Percentiles rank a stretch among this genome's conserved stretches.
phyloP scores from a whole-genome alignment of 2,113 vertebrate genomes.

The Dicaeum eximium region DNA sequence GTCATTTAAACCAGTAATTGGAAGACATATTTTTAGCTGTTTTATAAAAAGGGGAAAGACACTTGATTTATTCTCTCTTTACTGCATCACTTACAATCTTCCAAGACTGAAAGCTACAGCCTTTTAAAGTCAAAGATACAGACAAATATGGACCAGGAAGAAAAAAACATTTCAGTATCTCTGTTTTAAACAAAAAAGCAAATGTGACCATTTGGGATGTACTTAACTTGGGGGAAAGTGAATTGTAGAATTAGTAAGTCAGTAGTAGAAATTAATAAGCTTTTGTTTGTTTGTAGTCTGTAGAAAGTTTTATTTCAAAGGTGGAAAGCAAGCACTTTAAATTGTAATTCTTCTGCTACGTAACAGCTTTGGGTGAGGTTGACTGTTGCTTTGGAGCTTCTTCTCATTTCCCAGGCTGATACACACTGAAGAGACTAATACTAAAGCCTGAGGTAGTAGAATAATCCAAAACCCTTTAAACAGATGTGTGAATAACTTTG shows the following conservation, averaged over 20 bases:
- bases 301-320: background rate
- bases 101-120: background rate
- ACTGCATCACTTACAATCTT: background rate
- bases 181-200: background rate
- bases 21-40: background rate
- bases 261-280: background rate
- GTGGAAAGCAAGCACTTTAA: background rate
- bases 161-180: background rate
- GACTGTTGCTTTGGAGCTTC: background rate
- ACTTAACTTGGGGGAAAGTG: background rate
- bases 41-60: background rate
- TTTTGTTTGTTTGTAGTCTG: background rate
- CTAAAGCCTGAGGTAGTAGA: background rate
- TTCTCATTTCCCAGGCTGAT: background rate
- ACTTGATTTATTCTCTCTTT: background rate
- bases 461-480: background rate
- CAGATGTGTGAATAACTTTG: background rate
- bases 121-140: background rate
- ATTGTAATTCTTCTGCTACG: background rate
- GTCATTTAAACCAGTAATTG: background rate
- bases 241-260: background rate
- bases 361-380: background rate
- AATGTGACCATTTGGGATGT: background rate
- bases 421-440: background rate
- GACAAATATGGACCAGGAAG: background rate